Percentiles rank a stretch among this genome's conserved stretches.
Conservation (phyloP, 2,113 vertebrate species). For the Misgurnus mizolepis region DNA sequence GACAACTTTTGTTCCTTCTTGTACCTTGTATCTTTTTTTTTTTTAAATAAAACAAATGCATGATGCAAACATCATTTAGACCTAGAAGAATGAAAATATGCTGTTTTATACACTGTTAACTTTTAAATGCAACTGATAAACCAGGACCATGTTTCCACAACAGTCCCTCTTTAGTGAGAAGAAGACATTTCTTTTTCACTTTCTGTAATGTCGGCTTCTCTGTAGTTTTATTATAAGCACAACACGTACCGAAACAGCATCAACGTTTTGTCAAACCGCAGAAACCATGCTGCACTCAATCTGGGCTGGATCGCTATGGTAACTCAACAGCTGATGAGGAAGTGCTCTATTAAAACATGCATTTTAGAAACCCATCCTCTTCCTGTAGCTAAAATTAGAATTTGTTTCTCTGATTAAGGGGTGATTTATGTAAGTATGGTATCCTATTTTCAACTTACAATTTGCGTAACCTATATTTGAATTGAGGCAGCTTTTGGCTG, state of each 20-base stretch:
- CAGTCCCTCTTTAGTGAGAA: background rate
- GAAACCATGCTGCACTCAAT: constrained; percentile 37
- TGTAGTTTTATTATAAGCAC: background rate
- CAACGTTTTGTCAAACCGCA: constrained; percentile 13
- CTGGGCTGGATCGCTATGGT: constrained; percentile 42
- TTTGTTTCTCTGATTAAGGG: constrained; percentile 71
- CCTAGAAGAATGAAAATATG: background rate
- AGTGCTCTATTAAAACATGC: constrained; percentile 49
- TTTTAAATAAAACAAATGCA: background rate
- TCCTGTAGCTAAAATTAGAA: constrained; percentile 77
- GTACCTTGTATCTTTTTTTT: no score
- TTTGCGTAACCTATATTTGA: background rate
- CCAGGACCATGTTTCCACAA: background rate
- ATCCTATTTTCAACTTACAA: constrained; percentile 67
- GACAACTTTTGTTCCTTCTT: no score
- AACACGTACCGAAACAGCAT: constrained; percentile 7
- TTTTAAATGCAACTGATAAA: background rate
- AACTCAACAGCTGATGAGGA: constrained; percentile 44
- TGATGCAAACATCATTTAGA: background rate
- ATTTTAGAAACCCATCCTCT: constrained; percentile 62
- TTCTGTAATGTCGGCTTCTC: background rate
- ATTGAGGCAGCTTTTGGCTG: background rate
- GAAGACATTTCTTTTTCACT: background rate
- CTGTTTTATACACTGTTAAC: background rate
- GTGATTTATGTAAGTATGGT: constrained; percentile 68